Base-by-base conservation (phyloP, 2,113 vertebrate species). In the Hiodon tergisus region DNA sequence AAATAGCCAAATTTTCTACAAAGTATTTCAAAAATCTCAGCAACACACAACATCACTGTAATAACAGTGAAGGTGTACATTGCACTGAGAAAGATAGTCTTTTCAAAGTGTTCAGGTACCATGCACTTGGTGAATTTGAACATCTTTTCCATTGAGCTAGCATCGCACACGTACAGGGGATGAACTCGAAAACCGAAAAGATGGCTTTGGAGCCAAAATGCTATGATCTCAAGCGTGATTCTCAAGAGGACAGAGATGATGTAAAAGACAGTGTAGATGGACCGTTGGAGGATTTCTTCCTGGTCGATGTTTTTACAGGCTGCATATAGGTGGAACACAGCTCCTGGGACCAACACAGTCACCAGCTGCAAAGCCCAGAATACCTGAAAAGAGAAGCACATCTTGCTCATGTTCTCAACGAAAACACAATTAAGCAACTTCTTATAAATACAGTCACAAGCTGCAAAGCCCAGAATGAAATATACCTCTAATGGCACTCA, bases 101-200 rank as follows among this genome's bases (percentile, higher is more conserved):
- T 98, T 78, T 95, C 94, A 79, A 95, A 94, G 87, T 95, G 92
- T 84, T 95, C 93, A 8, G 95, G 92, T 62, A 95, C 91, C 91
- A 93, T 91, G 82, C 93, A 94, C 78, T 79, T 91, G 7, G 89
- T 92, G 81, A 93, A 76, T 5, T 91, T 92, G 76, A 92, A 90
- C 75, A 85, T 86, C 80, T 91, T 89, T 62, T 91, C 91, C 67
- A 93, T 80, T 72, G 87, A 85, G 67, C 82, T 87, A 78, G 89
- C 87, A 73, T 95, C 89, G 77, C 93, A 95, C 84, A 85, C 85
- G 79, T 88, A 95, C 75, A 94, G 73, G 3, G 90, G 80, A 73
- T 92, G 91, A 74, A 95, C 90, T 88, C 92, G 88, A 81, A 96
- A 95, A 73, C 91, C 91, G 81, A 95, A 96, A 58, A 96, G 92